Conservation (phyloP, 23 tunicate genomes). For the Styela clava region DNA sequence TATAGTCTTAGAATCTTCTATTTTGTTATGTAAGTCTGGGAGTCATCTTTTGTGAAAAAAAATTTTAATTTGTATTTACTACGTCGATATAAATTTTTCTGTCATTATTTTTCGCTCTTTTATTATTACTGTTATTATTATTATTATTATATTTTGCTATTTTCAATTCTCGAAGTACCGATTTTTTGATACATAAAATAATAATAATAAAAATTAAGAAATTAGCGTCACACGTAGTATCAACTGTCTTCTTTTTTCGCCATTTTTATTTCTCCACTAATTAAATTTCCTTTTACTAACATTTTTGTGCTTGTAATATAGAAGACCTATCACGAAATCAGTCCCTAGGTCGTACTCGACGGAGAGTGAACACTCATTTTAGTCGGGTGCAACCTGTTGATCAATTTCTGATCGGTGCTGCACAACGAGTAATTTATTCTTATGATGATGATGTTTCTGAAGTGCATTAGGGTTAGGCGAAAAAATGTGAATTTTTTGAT, state of each 20-base stretch:
- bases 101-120: not conserved
- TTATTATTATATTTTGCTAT: not conserved
- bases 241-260: not conserved
- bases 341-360: not conserved
- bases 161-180: not conserved
- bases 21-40: not conserved
- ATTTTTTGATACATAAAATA: not conserved
- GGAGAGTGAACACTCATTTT: not conserved
- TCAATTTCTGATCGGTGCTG: not conserved
- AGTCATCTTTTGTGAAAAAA: not conserved
- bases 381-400: not conserved
- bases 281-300: not conserved
- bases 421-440: conserved; percentile 5
- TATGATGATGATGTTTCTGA: not conserved
- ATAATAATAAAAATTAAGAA: not conserved
- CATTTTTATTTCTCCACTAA: not conserved
- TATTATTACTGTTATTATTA: not conserved
- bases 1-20: not conserved
- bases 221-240: not conserved
- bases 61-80: not conserved
- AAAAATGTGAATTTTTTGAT: conserved; percentile 25
- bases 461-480: conserved; percentile 30
- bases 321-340: not conserved
- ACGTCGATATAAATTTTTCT: not conserved
- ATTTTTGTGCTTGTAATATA: not conserved